Percentiles rank a stretch among this genome's conserved stretches.
These are phyloP conservation scores for Linnaemya vulpina DNA, from an alignment of 2,888 invertebrate species.

Conservation along the genomic window DNA sequence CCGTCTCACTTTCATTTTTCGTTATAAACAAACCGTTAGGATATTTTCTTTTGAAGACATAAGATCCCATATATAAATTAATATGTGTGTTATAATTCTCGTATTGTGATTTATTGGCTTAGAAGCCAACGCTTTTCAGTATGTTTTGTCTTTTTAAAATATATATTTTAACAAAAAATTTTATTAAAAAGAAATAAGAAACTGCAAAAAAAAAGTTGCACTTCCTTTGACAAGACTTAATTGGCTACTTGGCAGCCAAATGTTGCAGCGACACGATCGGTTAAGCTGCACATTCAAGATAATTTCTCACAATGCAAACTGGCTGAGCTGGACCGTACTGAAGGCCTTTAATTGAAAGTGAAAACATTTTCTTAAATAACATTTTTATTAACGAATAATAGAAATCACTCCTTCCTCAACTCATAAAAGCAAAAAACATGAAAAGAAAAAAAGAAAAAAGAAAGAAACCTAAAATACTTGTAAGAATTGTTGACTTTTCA, in stretches of 20 bases:
- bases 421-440: slow-evolving; percentile 23
- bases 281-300: neutral
- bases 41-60: no score
- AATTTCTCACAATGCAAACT: neutral
- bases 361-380: slow-evolving; percentile 53
- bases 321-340: neutral
- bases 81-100: no score
- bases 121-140: no score
- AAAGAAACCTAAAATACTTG: neutral
- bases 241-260: neutral
- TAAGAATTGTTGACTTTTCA: slow-evolving; percentile 57
- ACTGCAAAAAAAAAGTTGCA: no score
- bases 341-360: slow-evolving; percentile 60
- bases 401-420: slow-evolving; percentile 70
- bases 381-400: slow-evolving; percentile 53
- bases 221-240: neutral
- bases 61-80: no score
- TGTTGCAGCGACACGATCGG: neutral
- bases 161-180: no score
- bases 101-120: no score
- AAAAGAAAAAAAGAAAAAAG: neutral
- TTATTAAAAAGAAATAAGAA: no score
- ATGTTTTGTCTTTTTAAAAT: no score
- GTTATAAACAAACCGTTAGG: no score
- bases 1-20: no score